phyloP scores from a whole-genome alignment of 2,113 vertebrate species.

The Benitochromis conjunctus region DNA sequence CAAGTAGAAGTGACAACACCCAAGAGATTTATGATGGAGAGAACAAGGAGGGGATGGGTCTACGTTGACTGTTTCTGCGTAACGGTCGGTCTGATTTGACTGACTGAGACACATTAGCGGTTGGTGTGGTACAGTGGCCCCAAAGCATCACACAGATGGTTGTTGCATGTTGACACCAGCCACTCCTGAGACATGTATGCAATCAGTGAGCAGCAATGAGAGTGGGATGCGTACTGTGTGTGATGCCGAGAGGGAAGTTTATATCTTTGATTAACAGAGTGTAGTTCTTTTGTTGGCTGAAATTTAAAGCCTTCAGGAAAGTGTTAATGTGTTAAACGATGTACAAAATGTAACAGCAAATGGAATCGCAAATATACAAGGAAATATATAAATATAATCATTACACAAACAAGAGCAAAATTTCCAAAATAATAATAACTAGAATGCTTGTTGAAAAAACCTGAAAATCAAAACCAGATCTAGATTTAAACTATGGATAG shows the following conservation, averaged over 20 bases:
- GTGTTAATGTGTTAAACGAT: background rate
- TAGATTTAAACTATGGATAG: too few relatives aligned
- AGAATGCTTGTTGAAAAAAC: background rate
- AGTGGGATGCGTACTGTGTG: background rate
- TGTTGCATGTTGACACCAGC: conserved; percentile 27
- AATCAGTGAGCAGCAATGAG: background rate
- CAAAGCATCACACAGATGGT: conserved; percentile 30
- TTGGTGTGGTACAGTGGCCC: background rate
- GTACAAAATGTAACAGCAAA: background rate
- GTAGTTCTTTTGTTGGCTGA: background rate
- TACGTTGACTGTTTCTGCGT: background rate
- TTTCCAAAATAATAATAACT: background rate
- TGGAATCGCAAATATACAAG: background rate
- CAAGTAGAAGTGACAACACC: background rate
- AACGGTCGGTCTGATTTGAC: background rate
- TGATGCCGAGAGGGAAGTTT: background rate
- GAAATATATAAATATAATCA: background rate
- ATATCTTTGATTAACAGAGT: background rate
- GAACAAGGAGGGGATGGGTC: background rate
- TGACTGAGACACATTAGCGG: conserved; percentile 10
- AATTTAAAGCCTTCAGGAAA: background rate
- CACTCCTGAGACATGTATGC: conserved; percentile 23
- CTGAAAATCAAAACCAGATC: background rate
- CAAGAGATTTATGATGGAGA: background rate
- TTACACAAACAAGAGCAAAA: background rate